Conservation (phyloP, 2,113 vertebrate genomes). For the Cepphus grylle region DNA sequence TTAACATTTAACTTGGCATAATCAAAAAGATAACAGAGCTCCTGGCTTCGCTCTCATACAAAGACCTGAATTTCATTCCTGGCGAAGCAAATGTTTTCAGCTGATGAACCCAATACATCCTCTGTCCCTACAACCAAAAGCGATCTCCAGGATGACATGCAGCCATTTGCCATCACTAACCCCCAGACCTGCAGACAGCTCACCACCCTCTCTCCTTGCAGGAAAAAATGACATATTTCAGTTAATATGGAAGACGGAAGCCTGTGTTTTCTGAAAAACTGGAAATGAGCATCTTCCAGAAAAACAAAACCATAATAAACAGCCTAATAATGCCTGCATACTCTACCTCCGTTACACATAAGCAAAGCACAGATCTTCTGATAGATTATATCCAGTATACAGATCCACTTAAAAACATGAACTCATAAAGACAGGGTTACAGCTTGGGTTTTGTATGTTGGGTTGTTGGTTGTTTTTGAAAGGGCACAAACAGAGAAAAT, state of each 20-base stretch:
- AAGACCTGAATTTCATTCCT: not conserved
- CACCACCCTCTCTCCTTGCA: not conserved
- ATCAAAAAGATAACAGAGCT: not conserved
- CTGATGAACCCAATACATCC: not conserved
- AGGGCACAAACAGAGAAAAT: not conserved
- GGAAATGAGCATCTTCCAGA: not conserved
- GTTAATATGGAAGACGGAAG: not conserved
- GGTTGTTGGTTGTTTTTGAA: not conserved
- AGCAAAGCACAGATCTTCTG: not conserved
- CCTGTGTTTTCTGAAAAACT: not conserved
- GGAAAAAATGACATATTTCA: not conserved
- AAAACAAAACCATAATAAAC: not conserved
- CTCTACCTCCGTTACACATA: not conserved
- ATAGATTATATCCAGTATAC: not conserved
- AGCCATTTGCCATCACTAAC: not conserved
- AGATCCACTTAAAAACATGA: not conserved
- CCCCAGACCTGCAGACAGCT: not conserved
- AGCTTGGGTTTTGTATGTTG: not conserved
- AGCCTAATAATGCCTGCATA: not conserved
- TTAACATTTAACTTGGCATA: not conserved
- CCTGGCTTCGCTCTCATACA: not conserved
- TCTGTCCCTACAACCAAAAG: not conserved
- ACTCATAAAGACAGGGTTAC: not conserved
- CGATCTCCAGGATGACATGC: not conserved
- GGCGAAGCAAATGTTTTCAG: not conserved